Base-by-base conservation (phyloP, 2,888 invertebrate species). In the Leptinotarsa juncta region DNA sequence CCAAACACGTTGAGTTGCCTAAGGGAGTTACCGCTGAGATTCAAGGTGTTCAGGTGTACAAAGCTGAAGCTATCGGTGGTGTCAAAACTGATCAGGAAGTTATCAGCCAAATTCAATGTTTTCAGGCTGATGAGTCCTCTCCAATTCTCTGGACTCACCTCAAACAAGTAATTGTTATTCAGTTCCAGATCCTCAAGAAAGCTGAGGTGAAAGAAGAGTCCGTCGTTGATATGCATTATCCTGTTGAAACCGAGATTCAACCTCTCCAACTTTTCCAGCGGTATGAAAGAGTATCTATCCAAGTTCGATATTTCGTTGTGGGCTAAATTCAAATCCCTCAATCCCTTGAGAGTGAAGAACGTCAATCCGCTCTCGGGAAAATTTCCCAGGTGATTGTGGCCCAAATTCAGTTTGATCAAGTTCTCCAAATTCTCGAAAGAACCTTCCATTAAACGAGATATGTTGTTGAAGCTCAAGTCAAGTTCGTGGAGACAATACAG, bases 101-200 rank as follows among this genome's bases (percentile, higher is more conserved):
- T 87, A 12, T 81, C 79, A n/a, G 83, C 83, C 23, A 87, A 74
- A 76, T 86, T 83, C 12, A 87, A 72, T 15, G 76, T 76, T 60
- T 82, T 78, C 42, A 87, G 75, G 68, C 82, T 81, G 0, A 32
- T 48, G 62, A 85, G 76, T 26, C 79, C 79, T 2, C 15, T 72
- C 83, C 84, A 85, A 16, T 79, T 77, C 20, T 82, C 78, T 0
- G 79, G 70, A 32, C 75, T 76, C 14, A 82, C 16, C 10, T 79
- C 71, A 7, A 66, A 67, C 16, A 85, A 50, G 4, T 75, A 53
- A 71, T 85, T 85, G 14, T 79, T 67, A 60, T 75, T 77, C 1
- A 85, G 65, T 71, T 80, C 73, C 23, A 86, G 76, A 62, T 73
- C 73, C 60, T 74, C 74, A 48, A 86, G 67, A 12, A 73, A 48